Conservation (phyloP, 2,888 invertebrate genomes). For the Temnothorax unifasciatus region DNA sequence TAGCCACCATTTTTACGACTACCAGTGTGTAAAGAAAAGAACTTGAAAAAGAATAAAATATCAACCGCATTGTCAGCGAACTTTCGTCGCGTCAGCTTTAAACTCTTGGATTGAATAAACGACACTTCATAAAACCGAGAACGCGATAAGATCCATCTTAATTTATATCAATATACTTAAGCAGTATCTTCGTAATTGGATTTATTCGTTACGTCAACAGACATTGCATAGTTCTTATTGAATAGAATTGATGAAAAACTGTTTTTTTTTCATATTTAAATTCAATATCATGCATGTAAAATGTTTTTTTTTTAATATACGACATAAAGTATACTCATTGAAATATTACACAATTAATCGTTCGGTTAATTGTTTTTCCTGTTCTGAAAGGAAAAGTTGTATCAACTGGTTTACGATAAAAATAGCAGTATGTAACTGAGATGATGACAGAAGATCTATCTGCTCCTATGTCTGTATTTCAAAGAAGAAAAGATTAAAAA, state of each 20-base stretch:
- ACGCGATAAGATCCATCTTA: slow-evolving; percentile 20
- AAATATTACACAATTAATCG: not conserved
- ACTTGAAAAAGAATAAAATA: slow-evolving; percentile 7
- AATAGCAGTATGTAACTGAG: slow-evolving; percentile 35
- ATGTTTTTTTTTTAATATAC: not conserved
- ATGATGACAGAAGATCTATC: slow-evolving; percentile 7
- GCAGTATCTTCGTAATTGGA: not conserved
- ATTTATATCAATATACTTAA: slow-evolving; percentile 16
- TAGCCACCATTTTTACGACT: not conserved
- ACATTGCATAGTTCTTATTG: not conserved
- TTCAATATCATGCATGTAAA: not conserved
- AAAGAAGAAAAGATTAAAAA: not conserved
- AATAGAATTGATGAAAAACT: not conserved
- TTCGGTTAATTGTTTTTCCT: not conserved
- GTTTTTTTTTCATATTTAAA: not conserved
- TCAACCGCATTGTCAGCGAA: not conserved
- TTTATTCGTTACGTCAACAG: slow-evolving; percentile 5
- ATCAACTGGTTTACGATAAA: slow-evolving; percentile 38
- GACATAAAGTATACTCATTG: not conserved
- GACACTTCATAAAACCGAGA: not conserved
- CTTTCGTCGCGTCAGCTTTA: not conserved
- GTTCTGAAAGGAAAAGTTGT: slow-evolving; percentile 10
- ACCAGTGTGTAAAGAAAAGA: not conserved
- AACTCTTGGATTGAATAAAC: not conserved
- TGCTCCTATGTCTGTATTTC: not conserved